Percentiles rank a stretch among this genome's conserved stretches.
Evolutionary conservation across 2,113 vertebrate genomes (phyloP).

Genomic region (Herpetotheres cachinnans): DNA sequence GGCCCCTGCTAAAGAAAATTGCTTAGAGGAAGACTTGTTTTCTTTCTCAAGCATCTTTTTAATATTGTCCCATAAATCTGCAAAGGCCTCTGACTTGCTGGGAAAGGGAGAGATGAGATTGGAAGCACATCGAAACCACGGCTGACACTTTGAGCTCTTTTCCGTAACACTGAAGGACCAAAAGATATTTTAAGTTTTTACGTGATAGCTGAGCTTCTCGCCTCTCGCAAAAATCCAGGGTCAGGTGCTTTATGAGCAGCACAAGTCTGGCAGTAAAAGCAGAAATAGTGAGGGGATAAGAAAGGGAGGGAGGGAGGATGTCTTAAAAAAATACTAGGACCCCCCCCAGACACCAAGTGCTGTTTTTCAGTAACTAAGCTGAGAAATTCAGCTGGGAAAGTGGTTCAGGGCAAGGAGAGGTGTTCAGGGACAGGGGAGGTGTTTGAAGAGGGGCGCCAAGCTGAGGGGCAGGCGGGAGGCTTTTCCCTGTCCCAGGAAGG

Average conservation of each 20-base stretch:
- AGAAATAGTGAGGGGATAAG: not conserved
- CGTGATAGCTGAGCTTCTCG: not conserved
- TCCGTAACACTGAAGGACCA: not conserved
- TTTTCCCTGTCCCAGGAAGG: not conserved
- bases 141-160: not conserved
- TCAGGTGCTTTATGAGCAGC: conserved; percentile 44
- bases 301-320: not conserved
- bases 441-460: not conserved
- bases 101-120: not conserved
- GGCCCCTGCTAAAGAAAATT: not conserved
- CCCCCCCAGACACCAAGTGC: not conserved
- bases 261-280: conserved; percentile 5
- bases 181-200: conserved; percentile 37
- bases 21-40: not conserved
- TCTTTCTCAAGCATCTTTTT: not conserved
- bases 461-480: not conserved
- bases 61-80: conserved; percentile 4
- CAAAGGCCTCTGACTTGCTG: not conserved
- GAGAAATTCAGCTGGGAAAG: not conserved
- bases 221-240: conserved; percentile 18
- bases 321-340: not conserved
- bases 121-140: not conserved
- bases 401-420: not conserved
- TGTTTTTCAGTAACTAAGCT: not conserved
- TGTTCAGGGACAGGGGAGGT: not conserved